Conservation (phyloP, 1,140 invertebrate genomes). For the Diorhabda sublineata region DNA sequence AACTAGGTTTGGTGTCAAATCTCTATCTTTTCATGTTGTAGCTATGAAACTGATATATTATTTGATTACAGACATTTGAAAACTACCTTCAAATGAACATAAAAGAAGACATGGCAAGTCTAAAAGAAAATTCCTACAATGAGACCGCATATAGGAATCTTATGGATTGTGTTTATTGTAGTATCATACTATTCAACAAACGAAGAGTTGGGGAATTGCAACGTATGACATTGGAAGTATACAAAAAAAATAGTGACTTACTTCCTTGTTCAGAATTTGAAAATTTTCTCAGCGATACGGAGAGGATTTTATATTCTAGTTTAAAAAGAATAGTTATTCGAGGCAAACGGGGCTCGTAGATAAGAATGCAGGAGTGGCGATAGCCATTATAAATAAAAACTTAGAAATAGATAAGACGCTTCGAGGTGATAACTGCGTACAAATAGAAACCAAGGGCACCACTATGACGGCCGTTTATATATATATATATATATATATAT, state of each 20-base stretch:
- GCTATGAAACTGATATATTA: too few relatives aligned
- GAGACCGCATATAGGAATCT: slow-evolving; percentile 5
- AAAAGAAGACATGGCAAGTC: background rate
- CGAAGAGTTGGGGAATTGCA: slow-evolving; percentile 25
- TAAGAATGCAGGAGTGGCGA: too few relatives aligned
- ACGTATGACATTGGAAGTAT: slow-evolving; percentile 25
- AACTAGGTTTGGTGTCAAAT: too few relatives aligned
- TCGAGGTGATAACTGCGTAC: background rate
- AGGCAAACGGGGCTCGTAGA: slow-evolving; percentile 25
- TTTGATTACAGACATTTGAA: too few relatives aligned
- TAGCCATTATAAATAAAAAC: too few relatives aligned
- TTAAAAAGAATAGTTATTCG: slow-evolving; percentile 22
- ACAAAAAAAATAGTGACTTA: background rate
- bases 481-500: too few relatives aligned
- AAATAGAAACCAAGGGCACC: slow-evolving; percentile 5
- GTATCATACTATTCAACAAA: slow-evolving; percentile 23
- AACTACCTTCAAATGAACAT: too few relatives aligned
- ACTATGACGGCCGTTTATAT: too few relatives aligned
- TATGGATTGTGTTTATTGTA: slow-evolving; percentile 21
- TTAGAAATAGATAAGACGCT: background rate
- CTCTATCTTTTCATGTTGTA: too few relatives aligned
- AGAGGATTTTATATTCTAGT: slow-evolving; percentile 21
- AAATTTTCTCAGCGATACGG: slow-evolving; percentile 19
- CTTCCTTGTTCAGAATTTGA: slow-evolving; percentile 27
- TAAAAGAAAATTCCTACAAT: background rate